Evolutionary conservation across 1,140 invertebrate species (phyloP).

Genomic region (Drosophila pachea): DNA sequence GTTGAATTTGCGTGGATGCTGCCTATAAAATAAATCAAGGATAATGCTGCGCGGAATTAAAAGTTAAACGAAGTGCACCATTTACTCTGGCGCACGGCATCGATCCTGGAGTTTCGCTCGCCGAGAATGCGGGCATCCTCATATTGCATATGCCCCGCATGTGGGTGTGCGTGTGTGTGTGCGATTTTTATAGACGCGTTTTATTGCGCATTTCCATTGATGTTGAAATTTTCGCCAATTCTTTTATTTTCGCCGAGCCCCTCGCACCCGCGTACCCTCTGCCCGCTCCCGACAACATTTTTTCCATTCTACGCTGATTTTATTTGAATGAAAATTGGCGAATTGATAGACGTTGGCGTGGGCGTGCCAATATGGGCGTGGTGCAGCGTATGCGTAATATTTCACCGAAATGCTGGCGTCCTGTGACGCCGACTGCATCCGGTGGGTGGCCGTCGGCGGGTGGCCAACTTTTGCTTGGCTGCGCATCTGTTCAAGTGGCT

Average conservation of each 20-base stretch:
- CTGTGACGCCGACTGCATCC: slow-evolving; percentile 10
- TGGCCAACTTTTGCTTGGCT: slow-evolving; percentile 56
- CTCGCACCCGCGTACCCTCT: slow-evolving; percentile 1
- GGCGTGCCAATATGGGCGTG: slow-evolving; percentile 63
- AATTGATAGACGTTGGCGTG: slow-evolving; percentile 67
- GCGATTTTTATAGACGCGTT: slow-evolving; percentile 75
- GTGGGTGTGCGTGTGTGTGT: slow-evolving; percentile 38
- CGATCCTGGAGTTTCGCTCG: slow-evolving; percentile 18
- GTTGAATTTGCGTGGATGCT: slow-evolving; percentile 61
- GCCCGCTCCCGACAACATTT: slow-evolving; percentile 21
- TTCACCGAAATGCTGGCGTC: slow-evolving; percentile 39
- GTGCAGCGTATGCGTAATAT: slow-evolving; percentile 66
- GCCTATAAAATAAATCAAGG: slow-evolving; percentile 76
- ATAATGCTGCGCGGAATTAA: slow-evolving; percentile 74
- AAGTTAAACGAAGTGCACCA: slow-evolving; percentile 76
- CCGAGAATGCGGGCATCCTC: slow-evolving; percentile 39
- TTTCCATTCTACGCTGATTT: slow-evolving; percentile 57
- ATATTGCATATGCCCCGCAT: slow-evolving; percentile 53
- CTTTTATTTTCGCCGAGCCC: slow-evolving; percentile 9
- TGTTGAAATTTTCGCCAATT: slow-evolving; percentile 68
- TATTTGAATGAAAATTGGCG: slow-evolving; percentile 77
- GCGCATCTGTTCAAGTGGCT: slow-evolving; percentile 73
- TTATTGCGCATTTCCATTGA: slow-evolving; percentile 76
- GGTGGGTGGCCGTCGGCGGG: neutral
- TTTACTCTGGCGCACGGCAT: slow-evolving; percentile 57